Evolutionary conservation across 2,888 invertebrate genomes (phyloP).

Genomic region (Cephonodes hylas): DNA sequence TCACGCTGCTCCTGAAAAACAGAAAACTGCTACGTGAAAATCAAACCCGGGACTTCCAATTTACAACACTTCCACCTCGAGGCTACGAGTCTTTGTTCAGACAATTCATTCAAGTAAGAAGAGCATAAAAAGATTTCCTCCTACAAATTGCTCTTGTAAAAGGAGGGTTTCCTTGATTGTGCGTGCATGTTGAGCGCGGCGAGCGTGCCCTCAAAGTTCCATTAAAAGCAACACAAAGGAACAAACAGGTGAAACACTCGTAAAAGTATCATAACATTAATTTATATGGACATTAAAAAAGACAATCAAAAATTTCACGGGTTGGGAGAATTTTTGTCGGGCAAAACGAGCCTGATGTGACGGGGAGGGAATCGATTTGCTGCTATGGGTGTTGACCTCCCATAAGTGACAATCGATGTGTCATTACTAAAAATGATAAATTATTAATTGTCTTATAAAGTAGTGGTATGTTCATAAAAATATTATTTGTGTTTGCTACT

Average conservation of each 20-base stretch:
- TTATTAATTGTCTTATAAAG: too few relatives aligned
- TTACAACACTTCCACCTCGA: too few relatives aligned
- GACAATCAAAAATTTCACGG: slow-evolving; percentile 19
- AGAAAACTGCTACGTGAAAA: too few relatives aligned
- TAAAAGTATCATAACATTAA: slow-evolving; percentile 15
- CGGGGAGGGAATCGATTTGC: not conserved
- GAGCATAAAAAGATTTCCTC: not conserved
- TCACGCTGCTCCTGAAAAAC: too few relatives aligned
- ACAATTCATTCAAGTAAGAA: too few relatives aligned
- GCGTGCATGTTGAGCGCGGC: not conserved
- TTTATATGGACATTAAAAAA: slow-evolving; percentile 19
- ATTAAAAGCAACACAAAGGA: slow-evolving; percentile 5
- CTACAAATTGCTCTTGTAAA: not conserved
- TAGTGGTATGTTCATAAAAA: not conserved
- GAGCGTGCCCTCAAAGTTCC: not conserved
- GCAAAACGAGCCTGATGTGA: not conserved
- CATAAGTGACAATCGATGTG: not conserved
- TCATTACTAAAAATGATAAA: too few relatives aligned
- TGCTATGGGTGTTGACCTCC: not conserved
- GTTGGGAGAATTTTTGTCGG: not conserved
- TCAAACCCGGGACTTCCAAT: too few relatives aligned
- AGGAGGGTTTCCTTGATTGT: not conserved
- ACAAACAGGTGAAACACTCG: not conserved
- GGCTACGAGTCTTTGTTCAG: too few relatives aligned
- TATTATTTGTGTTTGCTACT: too few relatives aligned